Conservation (phyloP, 2,113 vertebrate species). For the Ameiurus melas region DNA sequence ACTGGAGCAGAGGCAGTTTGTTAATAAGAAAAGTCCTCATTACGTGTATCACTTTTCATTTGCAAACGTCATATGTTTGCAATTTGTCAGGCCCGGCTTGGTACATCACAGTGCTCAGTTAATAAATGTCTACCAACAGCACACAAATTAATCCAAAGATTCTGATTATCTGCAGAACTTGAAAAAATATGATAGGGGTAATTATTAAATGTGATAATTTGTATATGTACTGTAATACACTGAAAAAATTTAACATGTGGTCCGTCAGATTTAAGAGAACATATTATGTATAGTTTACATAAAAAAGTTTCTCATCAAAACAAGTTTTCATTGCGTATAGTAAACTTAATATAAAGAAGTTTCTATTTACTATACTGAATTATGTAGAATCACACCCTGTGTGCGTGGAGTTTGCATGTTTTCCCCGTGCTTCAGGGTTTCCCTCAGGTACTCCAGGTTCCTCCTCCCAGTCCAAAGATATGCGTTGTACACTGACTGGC, state of each 20-base stretch:
- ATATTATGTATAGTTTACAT: background rate
- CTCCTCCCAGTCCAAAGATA: no score
- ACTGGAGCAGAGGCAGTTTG: background rate
- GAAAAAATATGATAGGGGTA: background rate
- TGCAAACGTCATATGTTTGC: background rate
- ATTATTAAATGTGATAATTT: background rate
- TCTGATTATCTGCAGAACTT: constrained; percentile 1
- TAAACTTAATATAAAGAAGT: background rate
- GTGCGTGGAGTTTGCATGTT: no score
- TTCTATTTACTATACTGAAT: background rate
- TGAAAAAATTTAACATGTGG: background rate
- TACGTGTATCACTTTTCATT: background rate
- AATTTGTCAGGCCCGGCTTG: constrained; percentile 1
- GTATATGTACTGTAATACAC: background rate
- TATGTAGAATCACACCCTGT: background rate
- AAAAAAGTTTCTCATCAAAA: background rate
- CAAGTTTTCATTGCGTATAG: background rate
- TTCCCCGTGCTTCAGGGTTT: no score
- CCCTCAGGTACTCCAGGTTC: no score
- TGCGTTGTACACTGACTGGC: no score
- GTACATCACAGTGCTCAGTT: background rate
- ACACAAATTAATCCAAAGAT: background rate
- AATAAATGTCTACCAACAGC: background rate
- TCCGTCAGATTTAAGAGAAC: background rate
- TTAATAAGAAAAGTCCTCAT: background rate